These are phyloP conservation scores for Himalopsyche phryganea DNA, from an alignment of 1,140 invertebrate genomes.

Conservation along the genomic window DNA sequence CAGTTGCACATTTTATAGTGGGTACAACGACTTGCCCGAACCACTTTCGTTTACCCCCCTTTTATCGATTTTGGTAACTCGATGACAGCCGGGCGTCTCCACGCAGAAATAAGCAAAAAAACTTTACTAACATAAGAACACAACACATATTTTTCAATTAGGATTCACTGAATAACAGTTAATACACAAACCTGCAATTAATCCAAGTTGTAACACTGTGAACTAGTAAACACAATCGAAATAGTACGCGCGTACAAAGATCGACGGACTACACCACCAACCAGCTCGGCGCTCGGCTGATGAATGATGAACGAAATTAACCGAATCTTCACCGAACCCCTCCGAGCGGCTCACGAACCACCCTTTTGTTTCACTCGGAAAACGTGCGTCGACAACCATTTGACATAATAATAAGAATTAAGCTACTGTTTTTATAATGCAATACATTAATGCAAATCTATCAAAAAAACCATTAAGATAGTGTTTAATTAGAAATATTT, in stretches of 20 bases:
- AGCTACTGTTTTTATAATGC: background rate
- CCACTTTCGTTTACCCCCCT: conserved; percentile 1
- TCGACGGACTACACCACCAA: background rate
- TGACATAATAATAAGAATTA: background rate
- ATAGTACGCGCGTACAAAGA: background rate
- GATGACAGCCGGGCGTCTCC: conserved; percentile 8
- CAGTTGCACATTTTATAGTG: background rate
- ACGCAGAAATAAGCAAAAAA: background rate
- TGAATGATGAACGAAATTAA: background rate
- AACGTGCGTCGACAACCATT: background rate
- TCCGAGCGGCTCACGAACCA: background rate
- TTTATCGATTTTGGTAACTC: background rate
- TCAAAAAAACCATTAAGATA: no score
- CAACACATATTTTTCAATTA: background rate
- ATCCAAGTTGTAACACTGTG: background rate
- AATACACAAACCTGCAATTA: conserved; percentile 1
- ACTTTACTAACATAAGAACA: background rate
- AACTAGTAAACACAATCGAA: conserved; percentile 3
- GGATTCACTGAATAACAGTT: background rate
- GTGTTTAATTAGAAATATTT: no score
- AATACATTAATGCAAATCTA: no score
- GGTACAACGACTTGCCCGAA: conserved; percentile 1
- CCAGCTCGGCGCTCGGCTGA: background rate
- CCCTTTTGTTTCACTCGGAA: background rate
- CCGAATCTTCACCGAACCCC: background rate